Conservation (phyloP, 2,797 vertebrate genomes). For the Chaetodon trifasciatus region DNA sequence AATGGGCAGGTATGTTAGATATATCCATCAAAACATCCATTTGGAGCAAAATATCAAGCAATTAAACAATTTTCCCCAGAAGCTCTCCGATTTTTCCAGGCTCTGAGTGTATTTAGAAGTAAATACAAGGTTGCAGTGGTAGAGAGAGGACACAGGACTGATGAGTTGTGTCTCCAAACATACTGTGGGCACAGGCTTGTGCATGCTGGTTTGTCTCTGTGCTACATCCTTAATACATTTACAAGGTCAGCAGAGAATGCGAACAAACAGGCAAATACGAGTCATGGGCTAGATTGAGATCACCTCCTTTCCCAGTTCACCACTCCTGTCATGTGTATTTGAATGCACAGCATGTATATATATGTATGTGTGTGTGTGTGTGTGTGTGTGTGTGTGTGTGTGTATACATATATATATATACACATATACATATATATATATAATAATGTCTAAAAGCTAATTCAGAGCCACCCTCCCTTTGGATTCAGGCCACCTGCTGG, state of each 20-base stretch:
- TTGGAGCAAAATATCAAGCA: conserved; percentile 30
- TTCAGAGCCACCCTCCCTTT: not conserved
- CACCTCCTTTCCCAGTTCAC: not conserved
- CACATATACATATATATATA: no score
- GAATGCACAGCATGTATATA: not conserved
- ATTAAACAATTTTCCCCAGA: not conserved
- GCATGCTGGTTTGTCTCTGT: conserved; percentile 15
- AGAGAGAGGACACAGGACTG: conserved; percentile 34
- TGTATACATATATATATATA: no score
- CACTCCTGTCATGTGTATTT: not conserved
- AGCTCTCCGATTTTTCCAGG: not conserved
- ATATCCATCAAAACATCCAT: conserved; percentile 40
- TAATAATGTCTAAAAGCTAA: not conserved
- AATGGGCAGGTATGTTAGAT: conserved; percentile 14
- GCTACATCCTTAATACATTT: conserved; percentile 15
- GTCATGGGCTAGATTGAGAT: conserved; percentile 2
- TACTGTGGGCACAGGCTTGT: conserved; percentile 8
- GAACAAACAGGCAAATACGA: not conserved
- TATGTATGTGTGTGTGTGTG: no score
- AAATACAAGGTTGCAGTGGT: conserved; percentile 17
- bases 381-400: no score
- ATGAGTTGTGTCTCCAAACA: conserved; percentile 39
- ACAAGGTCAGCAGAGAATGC: conserved; percentile 41
- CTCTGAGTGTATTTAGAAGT: conserved; percentile 2
- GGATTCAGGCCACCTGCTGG: conserved; percentile 18